These are phyloP conservation scores for Metellina segmentata DNA, from an alignment of 2,888 invertebrate genomes.

Conservation along the genomic window DNA sequence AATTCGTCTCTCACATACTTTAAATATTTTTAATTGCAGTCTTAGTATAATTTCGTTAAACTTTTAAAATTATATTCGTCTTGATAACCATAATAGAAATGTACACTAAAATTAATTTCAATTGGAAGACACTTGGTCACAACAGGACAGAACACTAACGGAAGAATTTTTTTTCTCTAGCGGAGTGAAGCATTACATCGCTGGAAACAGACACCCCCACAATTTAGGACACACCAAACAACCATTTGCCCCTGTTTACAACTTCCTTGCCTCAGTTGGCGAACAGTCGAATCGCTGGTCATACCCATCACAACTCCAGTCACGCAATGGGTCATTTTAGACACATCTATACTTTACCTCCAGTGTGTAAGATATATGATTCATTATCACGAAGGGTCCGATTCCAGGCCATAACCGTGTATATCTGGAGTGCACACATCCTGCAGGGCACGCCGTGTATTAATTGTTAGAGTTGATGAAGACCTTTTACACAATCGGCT, in stretches of 20 bases:
- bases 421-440: slow-evolving; percentile 17
- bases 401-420: slow-evolving; percentile 21
- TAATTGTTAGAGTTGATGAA: slow-evolving; percentile 39
- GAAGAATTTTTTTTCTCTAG: background rate
- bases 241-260: slow-evolving; percentile 65
- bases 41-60: no score
- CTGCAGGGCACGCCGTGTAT: slow-evolving; percentile 5
- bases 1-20: no score
- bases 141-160: background rate
- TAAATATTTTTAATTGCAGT: no score
- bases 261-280: slow-evolving; percentile 51
- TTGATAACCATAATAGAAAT: no score
- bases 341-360: slow-evolving; percentile 70
- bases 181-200: slow-evolving; percentile 19
- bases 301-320: background rate
- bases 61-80: no score
- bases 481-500: slow-evolving; percentile 14
- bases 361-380: slow-evolving; percentile 62
- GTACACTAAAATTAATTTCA: background rate
- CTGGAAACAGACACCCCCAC: slow-evolving; percentile 11
- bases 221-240: slow-evolving; percentile 54
- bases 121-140: background rate
- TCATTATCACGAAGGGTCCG: slow-evolving; percentile 68
- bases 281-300: slow-evolving; percentile 17
- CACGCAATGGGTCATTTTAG: slow-evolving; percentile 68